Evolutionary conservation across 2,797 vertebrate species (phyloP).

Genomic region (Sebastiscus tertius): DNA sequence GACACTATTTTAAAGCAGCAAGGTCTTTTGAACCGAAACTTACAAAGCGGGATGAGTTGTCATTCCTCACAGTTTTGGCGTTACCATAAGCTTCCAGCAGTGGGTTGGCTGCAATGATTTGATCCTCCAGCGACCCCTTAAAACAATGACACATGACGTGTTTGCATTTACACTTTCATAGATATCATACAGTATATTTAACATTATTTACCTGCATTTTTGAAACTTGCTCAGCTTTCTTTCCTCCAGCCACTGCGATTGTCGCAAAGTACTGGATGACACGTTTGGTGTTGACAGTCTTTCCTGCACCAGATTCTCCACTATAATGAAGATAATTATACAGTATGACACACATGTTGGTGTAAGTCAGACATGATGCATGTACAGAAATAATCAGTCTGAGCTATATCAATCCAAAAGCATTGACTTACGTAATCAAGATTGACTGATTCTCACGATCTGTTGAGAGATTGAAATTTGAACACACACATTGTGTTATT

Average conservation of each 20-base stretch:
- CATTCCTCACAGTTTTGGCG: slow-evolving; percentile 91
- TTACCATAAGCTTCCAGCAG: slow-evolving; percentile 90
- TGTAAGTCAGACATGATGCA: not conserved
- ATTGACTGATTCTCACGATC: slow-evolving; percentile 94
- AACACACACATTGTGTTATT: not conserved
- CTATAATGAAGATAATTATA: slow-evolving; percentile 51
- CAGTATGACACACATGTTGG: not conserved
- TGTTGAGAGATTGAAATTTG: slow-evolving; percentile 59
- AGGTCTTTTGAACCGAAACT: slow-evolving; percentile 29
- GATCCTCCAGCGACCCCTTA: slow-evolving; percentile 79
- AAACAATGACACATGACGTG: not conserved
- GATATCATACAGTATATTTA: not conserved
- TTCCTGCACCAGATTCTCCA: slow-evolving; percentile 91
- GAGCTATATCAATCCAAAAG: not conserved
- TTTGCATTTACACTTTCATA: not conserved
- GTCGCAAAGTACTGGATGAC: slow-evolving; percentile 93
- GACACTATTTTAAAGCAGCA: not conserved
- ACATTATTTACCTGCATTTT: slow-evolving; percentile 76
- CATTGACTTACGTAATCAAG: slow-evolving; percentile 89
- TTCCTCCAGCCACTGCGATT: slow-evolving; percentile 83
- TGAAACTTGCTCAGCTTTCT: slow-evolving; percentile 9
- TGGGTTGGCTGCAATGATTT: slow-evolving; percentile 86
- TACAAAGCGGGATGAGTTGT: slow-evolving; percentile 91
- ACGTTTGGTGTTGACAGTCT: slow-evolving; percentile 91
- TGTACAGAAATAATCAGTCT: not conserved